A percentile compares a stretch with the other conserved stretches of the same genome.
These are phyloP conservation scores for Stomatorhinus walkeri DNA, from an alignment of 2,797 vertebrate genomes.

Conservation along the genomic window DNA sequence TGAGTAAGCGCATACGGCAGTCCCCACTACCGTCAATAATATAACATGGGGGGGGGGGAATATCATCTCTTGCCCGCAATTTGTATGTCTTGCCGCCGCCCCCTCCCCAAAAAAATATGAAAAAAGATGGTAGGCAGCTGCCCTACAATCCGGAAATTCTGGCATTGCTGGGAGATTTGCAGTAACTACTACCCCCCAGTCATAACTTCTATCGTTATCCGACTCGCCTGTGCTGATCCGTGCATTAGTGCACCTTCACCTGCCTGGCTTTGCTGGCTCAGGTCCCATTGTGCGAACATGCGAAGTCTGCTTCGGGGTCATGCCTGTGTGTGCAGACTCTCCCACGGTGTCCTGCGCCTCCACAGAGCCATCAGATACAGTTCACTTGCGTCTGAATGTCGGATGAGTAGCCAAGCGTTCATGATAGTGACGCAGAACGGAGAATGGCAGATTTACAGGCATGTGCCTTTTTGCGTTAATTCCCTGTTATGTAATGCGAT, in stretches of 20 bases:
- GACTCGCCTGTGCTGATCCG: background rate
- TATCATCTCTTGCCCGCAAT: background rate
- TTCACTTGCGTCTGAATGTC: background rate
- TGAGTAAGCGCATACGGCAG: constrained; percentile 48
- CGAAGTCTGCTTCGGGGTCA: background rate
- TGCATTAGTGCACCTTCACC: background rate
- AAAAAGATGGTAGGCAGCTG: background rate
- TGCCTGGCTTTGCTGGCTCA: background rate
- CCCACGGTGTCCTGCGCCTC: background rate
- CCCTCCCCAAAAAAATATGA: background rate
- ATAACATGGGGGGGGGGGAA: background rate
- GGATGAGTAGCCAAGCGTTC: background rate
- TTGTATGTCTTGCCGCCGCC: background rate
- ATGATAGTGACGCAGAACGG: background rate
- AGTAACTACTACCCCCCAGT: background rate
- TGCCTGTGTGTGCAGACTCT: background rate
- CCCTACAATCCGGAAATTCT: background rate
- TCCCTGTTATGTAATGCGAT: background rate
- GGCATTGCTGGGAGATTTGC: background rate
- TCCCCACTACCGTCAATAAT: background rate
- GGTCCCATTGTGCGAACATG: background rate
- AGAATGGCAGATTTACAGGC: background rate
- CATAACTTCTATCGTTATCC: background rate
- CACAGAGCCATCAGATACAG: background rate
- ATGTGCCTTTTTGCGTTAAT: background rate